Percentiles rank a stretch among this genome's conserved stretches.
These are phyloP conservation scores for Pterocles gutturalis DNA, from an alignment of 2,113 vertebrate species.

Conservation along the genomic window DNA sequence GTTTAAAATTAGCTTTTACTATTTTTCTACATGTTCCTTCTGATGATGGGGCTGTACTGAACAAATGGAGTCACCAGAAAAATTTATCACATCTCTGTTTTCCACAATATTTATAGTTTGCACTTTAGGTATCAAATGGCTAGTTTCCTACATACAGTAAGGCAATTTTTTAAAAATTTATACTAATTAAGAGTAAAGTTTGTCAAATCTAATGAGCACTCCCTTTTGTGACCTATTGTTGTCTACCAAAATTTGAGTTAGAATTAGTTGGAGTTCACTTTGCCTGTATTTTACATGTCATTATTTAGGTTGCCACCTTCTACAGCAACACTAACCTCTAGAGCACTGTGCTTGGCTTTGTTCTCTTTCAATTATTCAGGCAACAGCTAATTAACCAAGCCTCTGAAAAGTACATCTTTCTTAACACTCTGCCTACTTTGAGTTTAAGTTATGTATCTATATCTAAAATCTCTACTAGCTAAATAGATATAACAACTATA, in stretches of 20 bases:
- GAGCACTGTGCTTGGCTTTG: neutral
- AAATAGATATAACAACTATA: neutral
- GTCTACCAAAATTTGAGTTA: neutral
- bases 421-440: neutral
- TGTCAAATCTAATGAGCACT: slow-evolving; percentile 18
- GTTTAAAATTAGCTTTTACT: neutral
- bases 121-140: neutral
- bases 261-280: neutral
- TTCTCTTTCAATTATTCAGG: neutral
- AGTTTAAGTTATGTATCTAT: neutral
- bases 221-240: neutral
- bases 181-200: neutral
- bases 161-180: neutral
- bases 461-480: neutral
- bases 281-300: neutral
- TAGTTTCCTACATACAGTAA: neutral
- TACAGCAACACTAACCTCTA: neutral
- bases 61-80: neutral
- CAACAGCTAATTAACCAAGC: neutral
- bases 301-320: neutral
- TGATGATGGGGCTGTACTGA: neutral
- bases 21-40: neutral
- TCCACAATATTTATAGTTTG: neutral
- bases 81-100: neutral
- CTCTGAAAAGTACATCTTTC: neutral